A percentile compares a stretch with the other conserved stretches of the same genome.
These are phyloP conservation scores for Perizoma affinitatum DNA, from an alignment of 2,888 invertebrate species.

Conservation along the genomic window DNA sequence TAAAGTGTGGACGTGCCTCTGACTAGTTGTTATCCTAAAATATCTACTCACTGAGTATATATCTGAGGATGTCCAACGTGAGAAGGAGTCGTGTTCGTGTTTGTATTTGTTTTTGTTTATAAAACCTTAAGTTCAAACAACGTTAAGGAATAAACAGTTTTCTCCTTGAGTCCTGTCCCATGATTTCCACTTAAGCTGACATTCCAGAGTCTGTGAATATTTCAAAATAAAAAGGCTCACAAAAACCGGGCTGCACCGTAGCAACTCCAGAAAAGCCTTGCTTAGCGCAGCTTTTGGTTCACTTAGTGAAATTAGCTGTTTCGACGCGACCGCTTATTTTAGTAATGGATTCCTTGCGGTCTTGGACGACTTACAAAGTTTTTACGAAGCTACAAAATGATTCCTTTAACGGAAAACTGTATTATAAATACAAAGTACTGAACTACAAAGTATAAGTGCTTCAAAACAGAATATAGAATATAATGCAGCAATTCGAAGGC, in stretches of 20 bases:
- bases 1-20: too few relatives aligned
- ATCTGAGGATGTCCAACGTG: too few relatives aligned
- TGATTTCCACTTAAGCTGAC: slow-evolving; percentile 30
- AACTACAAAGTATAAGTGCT: too few relatives aligned
- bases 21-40: too few relatives aligned
- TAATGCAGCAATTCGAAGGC: too few relatives aligned
- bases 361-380: slow-evolving; percentile 37
- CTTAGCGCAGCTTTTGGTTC: slow-evolving; percentile 48
- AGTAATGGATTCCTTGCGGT: slow-evolving; percentile 43
- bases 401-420: slow-evolving; percentile 1
- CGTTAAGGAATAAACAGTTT: too few relatives aligned
- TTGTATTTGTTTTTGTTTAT: too few relatives aligned
- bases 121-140: too few relatives aligned
- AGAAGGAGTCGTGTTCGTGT: too few relatives aligned
- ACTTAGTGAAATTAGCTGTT: slow-evolving; percentile 58
- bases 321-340: slow-evolving; percentile 49
- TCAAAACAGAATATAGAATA: too few relatives aligned
- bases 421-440: not conserved
- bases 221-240: slow-evolving; percentile 30
- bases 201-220: slow-evolving; percentile 36
- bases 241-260: slow-evolving; percentile 31
- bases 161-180: slow-evolving; percentile 4
- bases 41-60: too few relatives aligned
- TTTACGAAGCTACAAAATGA: slow-evolving; percentile 24
- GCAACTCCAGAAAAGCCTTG: slow-evolving; percentile 41